A percentile compares a stretch with the other conserved stretches of the same genome.
phyloP scores from a whole-genome alignment of 2,113 vertebrate species.

The Cephalopterus ornatus region DNA sequence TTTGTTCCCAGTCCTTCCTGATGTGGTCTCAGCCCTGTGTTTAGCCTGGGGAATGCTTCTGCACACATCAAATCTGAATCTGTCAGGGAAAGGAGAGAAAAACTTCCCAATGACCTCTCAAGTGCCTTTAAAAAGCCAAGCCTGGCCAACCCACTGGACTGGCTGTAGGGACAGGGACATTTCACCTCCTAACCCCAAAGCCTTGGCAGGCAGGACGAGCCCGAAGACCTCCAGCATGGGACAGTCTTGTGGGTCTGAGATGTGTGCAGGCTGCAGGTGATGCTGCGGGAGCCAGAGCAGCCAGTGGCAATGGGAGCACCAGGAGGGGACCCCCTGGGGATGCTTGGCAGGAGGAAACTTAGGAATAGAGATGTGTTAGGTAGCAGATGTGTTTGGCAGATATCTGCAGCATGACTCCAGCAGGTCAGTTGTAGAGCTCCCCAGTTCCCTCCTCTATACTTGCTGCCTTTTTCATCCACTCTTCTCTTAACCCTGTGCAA shows the following conservation, averaged over 20 bases:
- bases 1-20: neutral
- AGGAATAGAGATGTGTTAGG: rapidly evolving
- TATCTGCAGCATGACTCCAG: neutral
- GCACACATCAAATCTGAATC: neutral
- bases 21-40: neutral
- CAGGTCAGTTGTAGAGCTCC: neutral
- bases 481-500: neutral
- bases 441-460: neutral
- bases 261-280: neutral
- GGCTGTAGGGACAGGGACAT: neutral
- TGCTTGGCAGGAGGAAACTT: neutral
- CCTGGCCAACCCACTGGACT: neutral
- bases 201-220: neutral
- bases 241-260: neutral
- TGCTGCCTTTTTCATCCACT: neutral
- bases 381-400: neutral
- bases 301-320: rapidly evolving
- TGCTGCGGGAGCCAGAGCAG: neutral
- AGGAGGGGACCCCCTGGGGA: neutral
- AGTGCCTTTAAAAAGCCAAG: neutral
- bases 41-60: neutral
- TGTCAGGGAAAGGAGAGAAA: neutral
- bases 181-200: neutral
- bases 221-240: rapidly evolving
- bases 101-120: neutral